Evolutionary conservation across 2,113 vertebrate genomes (phyloP), one percentile per base, ranked within the genome.

Genomic region (Megaleporinus macrocephalus): DNA sequence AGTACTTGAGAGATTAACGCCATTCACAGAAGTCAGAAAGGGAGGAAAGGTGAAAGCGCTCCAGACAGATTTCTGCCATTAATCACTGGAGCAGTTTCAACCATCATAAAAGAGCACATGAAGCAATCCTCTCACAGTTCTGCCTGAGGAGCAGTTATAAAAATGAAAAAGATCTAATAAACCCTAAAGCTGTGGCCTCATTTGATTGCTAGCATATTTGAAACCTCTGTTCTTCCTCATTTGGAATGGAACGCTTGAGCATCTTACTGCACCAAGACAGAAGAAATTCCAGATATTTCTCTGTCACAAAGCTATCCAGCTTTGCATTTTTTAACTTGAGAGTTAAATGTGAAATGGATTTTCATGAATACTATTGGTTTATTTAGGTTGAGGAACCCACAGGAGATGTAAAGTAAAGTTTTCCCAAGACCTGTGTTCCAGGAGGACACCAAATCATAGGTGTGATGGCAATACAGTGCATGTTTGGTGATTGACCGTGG

Each of bases 21-120:
- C 10, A 16, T 29, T 66, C 72, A 82, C 44, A 82, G 51, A 51
- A 53, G 51, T 24, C 22, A 47, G 30, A 76, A 47, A 73, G 76
- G 85, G 86, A 82, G 76, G 76, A 73, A 82, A 77, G 51, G 73
- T 78, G 72, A 87, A 82, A 79, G 30, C 62, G 14, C 76, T 76
- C 76, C 57, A 84, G 74, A 85, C 66, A 81, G 62, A 81, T 68
- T 78, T 63, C 72, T 73, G 51, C 44, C 57, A 73, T 82, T 75
- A 84, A 82, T 76, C 66, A 68, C 68, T 49, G 33, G 51, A 49
- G 75, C 11, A 27, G 74, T 74, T 83, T 74, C 70, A 73, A 29
- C 26, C 51, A 20, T 76, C 51, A 79, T 76, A 79, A 33, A 76
- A 81, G 30, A 79, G 24, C 36, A 76, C 36, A 82, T 68, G 49